Conservation (phyloP, 2,113 vertebrate species). For the Dromaius novaehollandiae region DNA sequence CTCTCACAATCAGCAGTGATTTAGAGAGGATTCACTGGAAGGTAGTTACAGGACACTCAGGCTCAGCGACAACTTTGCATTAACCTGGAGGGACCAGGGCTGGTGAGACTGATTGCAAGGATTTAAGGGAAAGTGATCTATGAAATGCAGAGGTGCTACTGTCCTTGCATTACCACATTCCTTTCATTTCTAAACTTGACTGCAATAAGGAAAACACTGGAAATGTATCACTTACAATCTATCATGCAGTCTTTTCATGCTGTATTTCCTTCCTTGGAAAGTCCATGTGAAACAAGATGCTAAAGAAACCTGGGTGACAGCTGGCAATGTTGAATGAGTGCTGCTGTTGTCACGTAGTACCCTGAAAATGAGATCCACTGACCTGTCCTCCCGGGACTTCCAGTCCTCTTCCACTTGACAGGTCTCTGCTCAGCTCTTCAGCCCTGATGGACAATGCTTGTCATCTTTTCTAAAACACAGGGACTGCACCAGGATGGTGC, state of each 20-base stretch:
- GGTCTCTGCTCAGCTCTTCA: too few species aligned
- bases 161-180: fast-evolving
- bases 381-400: not conserved
- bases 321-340: fast-evolving
- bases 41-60: not conserved
- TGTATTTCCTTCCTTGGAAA: not conserved
- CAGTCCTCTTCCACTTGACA: too few species aligned
- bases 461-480: too few species aligned
- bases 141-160: not conserved
- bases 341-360: fast-evolving
- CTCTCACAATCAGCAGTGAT: fast-evolving
- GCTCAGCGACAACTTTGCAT: not conserved
- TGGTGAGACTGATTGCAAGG: not conserved
- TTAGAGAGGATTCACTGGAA: not conserved
- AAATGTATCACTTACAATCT: not conserved
- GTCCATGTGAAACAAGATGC: fast-evolving
- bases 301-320: not conserved
- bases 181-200: not conserved
- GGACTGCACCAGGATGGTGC: too few species aligned
- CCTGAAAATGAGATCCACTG: not conserved
- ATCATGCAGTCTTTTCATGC: not conserved
- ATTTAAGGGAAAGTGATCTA: not conserved
- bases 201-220: not conserved
- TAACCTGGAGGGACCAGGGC: fast-evolving
- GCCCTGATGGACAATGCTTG: too few species aligned